Evolutionary conservation across 2,888 invertebrate species (phyloP), one percentile per base, ranked within the genome.

Genomic region (Lomographa bimaculata): DNA sequence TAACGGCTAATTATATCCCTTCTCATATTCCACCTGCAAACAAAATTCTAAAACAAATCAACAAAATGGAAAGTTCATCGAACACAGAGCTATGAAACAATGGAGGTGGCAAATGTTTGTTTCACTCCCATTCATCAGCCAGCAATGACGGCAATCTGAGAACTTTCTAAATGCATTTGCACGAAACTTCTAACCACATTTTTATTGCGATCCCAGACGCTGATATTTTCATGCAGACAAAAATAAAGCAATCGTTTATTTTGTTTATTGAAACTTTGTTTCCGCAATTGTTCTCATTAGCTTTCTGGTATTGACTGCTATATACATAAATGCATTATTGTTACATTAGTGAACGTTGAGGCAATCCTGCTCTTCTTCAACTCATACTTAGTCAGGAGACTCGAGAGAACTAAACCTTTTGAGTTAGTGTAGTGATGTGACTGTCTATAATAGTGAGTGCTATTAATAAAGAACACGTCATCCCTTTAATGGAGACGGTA

Each of bases 91-190:
- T 46, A 42, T 56, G 57, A 63, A 62, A 71, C 62, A 69, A 71
- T 62, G 54, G 57, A 63, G 49, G 52, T 43, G 54, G 54, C 50
- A 54, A 53, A 59, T 47, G 54, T 50, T 64, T 62, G 65, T 57
- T 55, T 54, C 57, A 57, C 66, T 65, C 56, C 49, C 58, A 79
- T 77, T 69, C 73, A 75, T 80, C 76, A 75, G 58, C 39, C 50
- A 39, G 53, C 61, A 60, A 64, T 71, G 70, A 71, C 68, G 65
- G 69, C 74, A 69, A 71, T 74, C 70, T 70, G 63, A 60, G 71
- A 83, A 81, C 71, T 81, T 82, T 70, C 55, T 59, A 72, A 83
- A 80, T 84, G 83, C 82, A 82, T 82, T 83, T 79, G 58, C 72
- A 56, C 73, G 62, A 62, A 79, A 79, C 69, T 78, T 71, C 52